Evolutionary conservation across 2,113 vertebrate genomes (phyloP).

Genomic region (Prinia subflava): DNA sequence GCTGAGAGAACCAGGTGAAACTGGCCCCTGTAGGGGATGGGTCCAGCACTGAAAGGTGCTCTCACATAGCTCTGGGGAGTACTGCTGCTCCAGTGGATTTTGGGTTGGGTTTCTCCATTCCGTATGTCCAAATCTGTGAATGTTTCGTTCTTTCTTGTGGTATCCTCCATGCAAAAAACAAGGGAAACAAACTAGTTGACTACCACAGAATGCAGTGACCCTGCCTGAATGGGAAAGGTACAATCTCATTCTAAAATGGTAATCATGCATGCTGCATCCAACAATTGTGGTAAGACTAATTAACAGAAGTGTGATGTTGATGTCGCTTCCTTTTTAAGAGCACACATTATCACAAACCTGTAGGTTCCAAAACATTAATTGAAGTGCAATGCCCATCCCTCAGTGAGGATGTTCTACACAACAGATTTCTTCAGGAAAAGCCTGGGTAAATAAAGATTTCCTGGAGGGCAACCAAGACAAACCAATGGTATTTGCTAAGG

Average conservation of each 20-base stretch:
- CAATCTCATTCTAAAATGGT: not conserved
- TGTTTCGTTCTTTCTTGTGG: not conserved
- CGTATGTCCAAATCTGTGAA: not conserved
- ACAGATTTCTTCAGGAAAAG: constrained; percentile 11
- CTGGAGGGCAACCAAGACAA: constrained; percentile 14
- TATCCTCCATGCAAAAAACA: not conserved
- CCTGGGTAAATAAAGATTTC: constrained; percentile 45
- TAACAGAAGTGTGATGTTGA: not conserved
- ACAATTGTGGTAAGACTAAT: not conserved
- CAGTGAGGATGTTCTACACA: not conserved
- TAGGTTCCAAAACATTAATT: not conserved
- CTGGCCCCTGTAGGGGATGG: fast-evolving
- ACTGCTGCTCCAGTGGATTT: not conserved
- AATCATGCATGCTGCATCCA: not conserved
- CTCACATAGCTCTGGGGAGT: not conserved
- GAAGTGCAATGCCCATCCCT: not conserved
- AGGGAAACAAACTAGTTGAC: not conserved
- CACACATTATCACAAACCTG: not conserved
- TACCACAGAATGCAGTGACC: not conserved
- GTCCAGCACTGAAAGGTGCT: not conserved
- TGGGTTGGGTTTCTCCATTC: not conserved
- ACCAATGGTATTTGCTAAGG: not conserved
- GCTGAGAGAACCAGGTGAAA: not conserved
- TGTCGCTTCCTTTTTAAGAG: not conserved
- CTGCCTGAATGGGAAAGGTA: not conserved